Conservation (phyloP, 2,113 vertebrate species). For the Charadrius vociferus region DNA sequence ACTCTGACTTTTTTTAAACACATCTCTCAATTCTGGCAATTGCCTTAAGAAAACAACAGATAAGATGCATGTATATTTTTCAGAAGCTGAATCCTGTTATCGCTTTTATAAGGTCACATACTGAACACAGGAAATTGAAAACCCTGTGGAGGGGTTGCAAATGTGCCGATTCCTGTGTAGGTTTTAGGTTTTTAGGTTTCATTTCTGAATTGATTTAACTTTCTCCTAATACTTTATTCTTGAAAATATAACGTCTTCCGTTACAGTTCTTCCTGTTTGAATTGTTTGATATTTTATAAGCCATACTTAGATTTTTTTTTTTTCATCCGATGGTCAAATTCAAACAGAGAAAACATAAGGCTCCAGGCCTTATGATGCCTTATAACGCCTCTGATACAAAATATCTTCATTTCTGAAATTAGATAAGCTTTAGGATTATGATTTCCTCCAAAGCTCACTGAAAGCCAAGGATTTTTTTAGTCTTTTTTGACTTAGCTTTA, state of each 20-base stretch:
- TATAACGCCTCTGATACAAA: not conserved
- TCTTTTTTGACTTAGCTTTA: not conserved
- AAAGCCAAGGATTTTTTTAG: not conserved
- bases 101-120: constrained; percentile 26
- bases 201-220: not conserved
- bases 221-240: not conserved
- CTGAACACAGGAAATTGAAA: constrained; percentile 12
- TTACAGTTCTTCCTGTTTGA: not conserved
- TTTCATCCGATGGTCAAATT: not conserved
- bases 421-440: not conserved
- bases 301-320: not conserved
- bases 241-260: not conserved
- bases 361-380: not conserved
- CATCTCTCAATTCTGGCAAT: not conserved
- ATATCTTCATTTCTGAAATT: not conserved
- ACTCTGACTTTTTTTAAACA: not conserved
- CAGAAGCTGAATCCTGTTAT: not conserved
- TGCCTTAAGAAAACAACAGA: not conserved
- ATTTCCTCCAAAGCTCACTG: not conserved
- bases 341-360: not conserved
- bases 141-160: not conserved
- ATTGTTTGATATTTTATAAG: not conserved
- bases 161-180: not conserved
- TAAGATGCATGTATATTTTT: not conserved
- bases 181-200: not conserved